Conservation (phyloP, 2,113 vertebrate species). For the Prietella phreatophila region DNA sequence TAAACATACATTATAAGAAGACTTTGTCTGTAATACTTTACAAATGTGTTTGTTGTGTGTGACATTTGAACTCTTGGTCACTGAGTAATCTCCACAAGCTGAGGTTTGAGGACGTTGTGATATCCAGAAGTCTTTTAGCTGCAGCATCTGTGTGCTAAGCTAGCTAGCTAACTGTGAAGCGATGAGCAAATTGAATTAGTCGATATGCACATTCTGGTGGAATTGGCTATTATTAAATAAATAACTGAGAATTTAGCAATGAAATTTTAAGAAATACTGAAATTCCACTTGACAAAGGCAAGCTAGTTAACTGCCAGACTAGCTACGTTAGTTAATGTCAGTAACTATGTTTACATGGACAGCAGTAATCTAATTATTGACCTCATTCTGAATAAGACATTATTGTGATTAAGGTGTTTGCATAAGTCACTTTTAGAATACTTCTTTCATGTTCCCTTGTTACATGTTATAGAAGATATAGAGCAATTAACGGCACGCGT, state of each 20-base stretch:
- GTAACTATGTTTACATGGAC: too few relatives aligned
- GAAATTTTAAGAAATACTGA: neutral
- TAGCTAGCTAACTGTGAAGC: neutral
- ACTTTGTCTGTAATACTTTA: neutral
- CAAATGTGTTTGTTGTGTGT: neutral
- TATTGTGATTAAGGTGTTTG: too few relatives aligned
- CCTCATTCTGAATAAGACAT: too few relatives aligned
- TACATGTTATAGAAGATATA: too few relatives aligned
- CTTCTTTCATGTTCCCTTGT: too few relatives aligned
- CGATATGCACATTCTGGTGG: neutral
- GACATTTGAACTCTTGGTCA: neutral
- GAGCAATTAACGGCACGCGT: too few relatives aligned
- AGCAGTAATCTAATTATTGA: too few relatives aligned
- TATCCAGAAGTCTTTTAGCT: neutral
- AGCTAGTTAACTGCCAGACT: neutral
- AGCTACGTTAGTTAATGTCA: neutral
- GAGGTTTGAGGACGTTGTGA: neutral
- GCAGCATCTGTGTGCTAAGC: neutral
- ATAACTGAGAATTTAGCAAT: neutral
- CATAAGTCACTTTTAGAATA: too few relatives aligned
- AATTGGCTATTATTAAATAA: neutral
- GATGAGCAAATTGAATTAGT: neutral
- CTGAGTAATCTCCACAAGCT: neutral
- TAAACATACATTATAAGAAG: neutral
- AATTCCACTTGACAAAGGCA: neutral